Base-by-base conservation (phyloP, 2,113 vertebrate species). In the Etia nguti region DNA sequence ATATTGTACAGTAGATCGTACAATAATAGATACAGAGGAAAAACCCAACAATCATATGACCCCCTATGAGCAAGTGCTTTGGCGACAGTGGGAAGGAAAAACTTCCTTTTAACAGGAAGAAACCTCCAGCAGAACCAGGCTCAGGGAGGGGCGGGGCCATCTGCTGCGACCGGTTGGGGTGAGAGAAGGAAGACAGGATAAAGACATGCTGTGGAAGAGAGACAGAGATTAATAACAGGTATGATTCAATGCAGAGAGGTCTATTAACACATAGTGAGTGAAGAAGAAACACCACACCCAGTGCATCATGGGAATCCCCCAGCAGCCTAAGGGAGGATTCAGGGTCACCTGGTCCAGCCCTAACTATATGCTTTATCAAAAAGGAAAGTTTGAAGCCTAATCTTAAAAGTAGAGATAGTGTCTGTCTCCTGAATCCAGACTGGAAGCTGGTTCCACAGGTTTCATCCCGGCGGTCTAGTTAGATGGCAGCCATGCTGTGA, bases 271-370 rank as follows among this genome's bases (percentile, higher is more conserved):
- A 54, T 10, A 54, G 20, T 10, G 20, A 54, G 2, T 6, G 52
- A 52, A 5, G 0, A n/a, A 6, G 20, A 22, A 6, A 54, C 0
- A 0, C 20, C 0, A 54, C 0, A 0, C 20, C 0, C 20, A 54
- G 0, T 22, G 10, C 52, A 22, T 55, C 52, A 55, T 55, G 52
- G 52, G 52, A 54, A 11, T 22, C 29, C 10, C 20, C 10, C 10
- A 0, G 9, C 50, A 52, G 5, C 52, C 52, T 55, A 0, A 54
- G 20, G 20, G 10, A 22, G 52, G 52, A 22, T 6, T 0, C 52
- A 55, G 52, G n/a, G 52, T 22, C 52, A 12, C 2, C 52, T 55
- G 52, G 10, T 55, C n/a, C 54, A 55, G 54, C 54, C 0, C 54
- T 55, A 55, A 55, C 54, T 55, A 24, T 24, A 55, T 55, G 54